phyloP scores from a whole-genome alignment of 2,888 invertebrate species.

The Drosophila lutescens region DNA sequence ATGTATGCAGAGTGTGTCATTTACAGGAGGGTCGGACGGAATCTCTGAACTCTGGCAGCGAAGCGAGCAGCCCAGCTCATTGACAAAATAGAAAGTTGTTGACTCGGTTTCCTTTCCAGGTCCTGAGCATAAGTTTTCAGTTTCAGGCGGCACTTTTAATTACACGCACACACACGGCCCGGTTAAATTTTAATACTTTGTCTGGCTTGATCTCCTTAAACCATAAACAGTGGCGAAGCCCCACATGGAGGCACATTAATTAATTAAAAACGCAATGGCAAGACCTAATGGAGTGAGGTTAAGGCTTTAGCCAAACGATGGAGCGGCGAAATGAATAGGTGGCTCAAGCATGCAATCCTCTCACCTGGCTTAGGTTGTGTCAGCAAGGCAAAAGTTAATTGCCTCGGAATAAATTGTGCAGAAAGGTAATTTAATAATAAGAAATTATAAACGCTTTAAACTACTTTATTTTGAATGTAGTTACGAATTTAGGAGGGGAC shows the following conservation, averaged over 20 bases:
- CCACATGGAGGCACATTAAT: conserved; percentile 26
- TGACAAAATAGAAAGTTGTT: conserved; percentile 78
- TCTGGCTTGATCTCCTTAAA: conserved; percentile 22
- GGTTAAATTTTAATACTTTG: conserved; percentile 26
- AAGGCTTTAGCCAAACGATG: conserved; percentile 4
- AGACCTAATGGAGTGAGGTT: conserved; percentile 23
- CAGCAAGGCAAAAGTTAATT: conserved; percentile 21
- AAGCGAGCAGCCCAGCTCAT: conserved; percentile 48
- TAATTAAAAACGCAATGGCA: conserved; percentile 34
- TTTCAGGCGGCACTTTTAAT: conserved; percentile 57
- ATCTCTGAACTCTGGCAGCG: conserved; percentile 14
- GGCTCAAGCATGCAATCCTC: conserved; percentile 11
- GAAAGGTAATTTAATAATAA: conserved; percentile 18
- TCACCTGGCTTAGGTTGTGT: conserved; percentile 10
- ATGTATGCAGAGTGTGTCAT: conserved; percentile 73
- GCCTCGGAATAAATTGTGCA: conserved; percentile 7
- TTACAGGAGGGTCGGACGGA: conserved; percentile 51
- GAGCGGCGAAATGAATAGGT: conserved; percentile 17
- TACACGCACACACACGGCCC: conserved; percentile 46
- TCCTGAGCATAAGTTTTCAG: conserved; percentile 40
- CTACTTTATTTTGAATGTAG: conserved; percentile 13
- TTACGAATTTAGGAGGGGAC: background rate
- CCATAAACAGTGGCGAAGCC: conserved; percentile 27
- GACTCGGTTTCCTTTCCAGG: conserved; percentile 72
- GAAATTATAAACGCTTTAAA: conserved; percentile 3